Conservation (phyloP, 2,888 invertebrate species). For the Drosophila fungiperda region DNA sequence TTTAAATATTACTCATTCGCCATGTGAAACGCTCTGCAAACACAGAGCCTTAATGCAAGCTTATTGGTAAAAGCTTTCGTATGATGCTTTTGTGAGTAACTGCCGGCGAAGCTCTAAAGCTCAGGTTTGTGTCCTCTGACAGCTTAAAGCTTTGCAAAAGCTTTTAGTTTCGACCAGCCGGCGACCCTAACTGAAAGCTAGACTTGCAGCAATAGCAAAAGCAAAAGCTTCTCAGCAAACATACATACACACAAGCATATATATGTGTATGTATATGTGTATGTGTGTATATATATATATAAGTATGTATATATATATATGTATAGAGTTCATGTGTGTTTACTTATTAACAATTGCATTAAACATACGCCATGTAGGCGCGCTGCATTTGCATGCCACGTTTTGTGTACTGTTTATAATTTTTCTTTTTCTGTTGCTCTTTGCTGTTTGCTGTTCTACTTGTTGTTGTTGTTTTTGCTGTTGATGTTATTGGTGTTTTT, state of each 20-base stretch:
- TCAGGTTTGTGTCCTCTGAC: constrained; percentile 16
- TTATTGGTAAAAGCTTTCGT: neutral
- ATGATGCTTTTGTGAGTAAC: neutral
- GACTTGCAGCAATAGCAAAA: neutral
- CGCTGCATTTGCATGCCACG: constrained; percentile 12
- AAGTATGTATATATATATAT: neutral
- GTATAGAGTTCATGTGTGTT: constrained; percentile 34
- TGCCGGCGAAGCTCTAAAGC: constrained; percentile 6
- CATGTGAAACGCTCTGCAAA: neutral
- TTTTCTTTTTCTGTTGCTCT: constrained; percentile 1
- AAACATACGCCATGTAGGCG: constrained; percentile 69
- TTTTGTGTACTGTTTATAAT: neutral
- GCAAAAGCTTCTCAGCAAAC: constrained; percentile 21
- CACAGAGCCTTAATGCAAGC: neutral
- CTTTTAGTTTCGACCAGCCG: neutral
- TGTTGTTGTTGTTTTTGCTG: constrained; percentile 11
- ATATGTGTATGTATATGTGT: no score
- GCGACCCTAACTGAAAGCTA: neutral
- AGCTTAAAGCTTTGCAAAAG: constrained; percentile 16
- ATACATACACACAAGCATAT: neutral
- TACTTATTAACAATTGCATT: constrained; percentile 75
- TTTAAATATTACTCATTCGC: neutral
- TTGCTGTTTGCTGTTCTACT: neutral
- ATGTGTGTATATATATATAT: neutral
- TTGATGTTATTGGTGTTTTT: constrained; percentile 15